These are phyloP conservation scores for Callosobruchus maculatus DNA, from an alignment of 2,888 invertebrate genomes.

Conservation along the genomic window DNA sequence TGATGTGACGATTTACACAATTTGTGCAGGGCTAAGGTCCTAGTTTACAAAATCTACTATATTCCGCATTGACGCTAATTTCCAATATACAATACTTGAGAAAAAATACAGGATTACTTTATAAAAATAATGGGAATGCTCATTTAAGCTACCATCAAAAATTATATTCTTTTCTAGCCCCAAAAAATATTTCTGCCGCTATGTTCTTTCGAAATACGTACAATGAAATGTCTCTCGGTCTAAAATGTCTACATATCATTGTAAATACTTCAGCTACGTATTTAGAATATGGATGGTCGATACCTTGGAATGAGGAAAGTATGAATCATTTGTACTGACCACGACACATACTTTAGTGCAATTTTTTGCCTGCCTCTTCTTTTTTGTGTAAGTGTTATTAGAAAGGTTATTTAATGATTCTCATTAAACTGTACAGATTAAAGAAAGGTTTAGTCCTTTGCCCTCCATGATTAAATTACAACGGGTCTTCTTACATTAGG, in stretches of 20 bases:
- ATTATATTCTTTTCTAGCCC: neutral
- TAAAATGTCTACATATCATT: neutral
- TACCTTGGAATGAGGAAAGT: neutral
- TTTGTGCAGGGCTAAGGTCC: neutral
- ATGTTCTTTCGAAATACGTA: neutral
- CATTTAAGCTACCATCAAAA: neutral
- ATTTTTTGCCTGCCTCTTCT: too few species aligned
- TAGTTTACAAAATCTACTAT: neutral
- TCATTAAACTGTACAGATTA: too few species aligned
- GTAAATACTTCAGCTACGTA: neutral
- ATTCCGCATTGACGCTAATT: neutral
- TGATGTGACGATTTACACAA: neutral
- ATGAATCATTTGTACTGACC: neutral
- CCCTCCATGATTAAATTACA: too few species aligned
- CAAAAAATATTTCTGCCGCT: neutral
- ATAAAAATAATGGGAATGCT: neutral
- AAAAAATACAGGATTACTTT: neutral
- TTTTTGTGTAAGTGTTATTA: too few species aligned
- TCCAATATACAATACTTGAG: neutral
- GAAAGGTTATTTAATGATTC: too few species aligned
- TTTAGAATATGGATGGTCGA: neutral
- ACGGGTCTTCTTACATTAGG: too few species aligned
- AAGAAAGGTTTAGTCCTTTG: too few species aligned
- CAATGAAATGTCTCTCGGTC: neutral
- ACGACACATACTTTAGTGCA: neutral